Evolutionary conservation across 2,888 invertebrate species (phyloP).

Genomic region (Molanna angustata): DNA sequence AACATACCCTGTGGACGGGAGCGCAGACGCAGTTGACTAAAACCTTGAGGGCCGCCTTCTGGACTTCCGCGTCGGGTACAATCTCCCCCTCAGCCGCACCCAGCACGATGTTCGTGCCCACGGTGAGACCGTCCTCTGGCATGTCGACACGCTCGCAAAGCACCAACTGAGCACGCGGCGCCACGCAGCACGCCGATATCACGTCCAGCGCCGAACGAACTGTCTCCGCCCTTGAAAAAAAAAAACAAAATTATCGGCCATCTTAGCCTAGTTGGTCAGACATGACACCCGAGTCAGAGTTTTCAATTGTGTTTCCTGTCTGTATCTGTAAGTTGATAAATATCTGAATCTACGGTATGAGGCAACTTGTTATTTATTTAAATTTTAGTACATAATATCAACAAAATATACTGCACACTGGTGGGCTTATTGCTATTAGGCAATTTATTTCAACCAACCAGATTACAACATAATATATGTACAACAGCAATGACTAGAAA

Average conservation of each 20-base stretch:
- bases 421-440: too few relatives aligned
- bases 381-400: too few relatives aligned
- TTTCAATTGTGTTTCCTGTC: too few relatives aligned
- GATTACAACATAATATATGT: too few relatives aligned
- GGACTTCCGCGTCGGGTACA: slow-evolving; percentile 86
- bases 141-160: slow-evolving; percentile 75
- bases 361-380: too few relatives aligned
- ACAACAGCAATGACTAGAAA: too few relatives aligned
- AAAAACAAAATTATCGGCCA: neutral
- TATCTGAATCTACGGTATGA: too few relatives aligned
- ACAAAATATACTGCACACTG: too few relatives aligned
- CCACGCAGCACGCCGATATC: slow-evolving; percentile 84
- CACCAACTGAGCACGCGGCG: slow-evolving; percentile 74
- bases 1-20: slow-evolving; percentile 73
- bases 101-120: slow-evolving; percentile 78
- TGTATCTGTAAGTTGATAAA: too few relatives aligned
- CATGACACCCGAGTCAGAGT: too few relatives aligned
- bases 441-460: too few relatives aligned
- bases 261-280: too few relatives aligned
- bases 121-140: slow-evolving; percentile 73
- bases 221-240: slow-evolving; percentile 67
- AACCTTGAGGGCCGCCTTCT: slow-evolving; percentile 85
- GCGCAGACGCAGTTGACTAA: slow-evolving; percentile 94
- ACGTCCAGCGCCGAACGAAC: slow-evolving; percentile 82
- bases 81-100: slow-evolving; percentile 90